Base-by-base conservation (phyloP, 2,888 invertebrate genomes). In the Chydorus sphaericus region DNA sequence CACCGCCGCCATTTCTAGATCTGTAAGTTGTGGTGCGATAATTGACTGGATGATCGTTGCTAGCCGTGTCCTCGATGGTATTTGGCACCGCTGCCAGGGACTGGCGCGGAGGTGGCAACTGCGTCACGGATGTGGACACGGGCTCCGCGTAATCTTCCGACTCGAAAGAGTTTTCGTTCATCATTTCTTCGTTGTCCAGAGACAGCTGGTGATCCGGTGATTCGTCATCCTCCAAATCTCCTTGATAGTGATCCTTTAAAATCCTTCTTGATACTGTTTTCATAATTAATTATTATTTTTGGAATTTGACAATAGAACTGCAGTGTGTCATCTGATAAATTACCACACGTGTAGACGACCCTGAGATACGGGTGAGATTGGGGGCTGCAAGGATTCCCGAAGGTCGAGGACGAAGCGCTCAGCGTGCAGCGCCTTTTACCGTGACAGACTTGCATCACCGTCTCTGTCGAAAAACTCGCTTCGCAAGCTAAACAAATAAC, bases 401-500 rank as follows among this genome's bases (percentile, higher is more conserved):
- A 88, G 66, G 86, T 88, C 61, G 81, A 81, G 63, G 81, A 78
- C 70, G 88, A 86, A 3, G 87, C 87, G 23, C 83, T 78, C 53
- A 88, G 74, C 50, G 83, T 81, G 67, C 88, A 88, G 58, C 80
- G 78, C 59, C 87, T 75, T 67, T 86, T 83, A 33, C 88, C 88
- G 67, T 88, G 88, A 68, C 88, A 88, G 57, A 62, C 60, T 39
- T 62, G 61, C 83, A 91, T 88, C 55, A 91, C 84, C 18, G 85
- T 86, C 72, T 92, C 90, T n/a, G 90, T 86, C 5, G 90, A 88
- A 70, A 86, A 86, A 63, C 84, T 83, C 62, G 85, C 85, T 69
- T 87, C 75, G 69, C 92, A 92, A 18, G 87, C 91, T 91, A 75
- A n/a, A n/a, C n/a, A n/a, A n/a, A n/a, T n/a, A n/a, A n/a, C n/a